Percentiles rank a stretch among this genome's conserved stretches.
phyloP scores from a whole-genome alignment of 2,797 vertebrate species.

The Apogon hyalosoma region DNA sequence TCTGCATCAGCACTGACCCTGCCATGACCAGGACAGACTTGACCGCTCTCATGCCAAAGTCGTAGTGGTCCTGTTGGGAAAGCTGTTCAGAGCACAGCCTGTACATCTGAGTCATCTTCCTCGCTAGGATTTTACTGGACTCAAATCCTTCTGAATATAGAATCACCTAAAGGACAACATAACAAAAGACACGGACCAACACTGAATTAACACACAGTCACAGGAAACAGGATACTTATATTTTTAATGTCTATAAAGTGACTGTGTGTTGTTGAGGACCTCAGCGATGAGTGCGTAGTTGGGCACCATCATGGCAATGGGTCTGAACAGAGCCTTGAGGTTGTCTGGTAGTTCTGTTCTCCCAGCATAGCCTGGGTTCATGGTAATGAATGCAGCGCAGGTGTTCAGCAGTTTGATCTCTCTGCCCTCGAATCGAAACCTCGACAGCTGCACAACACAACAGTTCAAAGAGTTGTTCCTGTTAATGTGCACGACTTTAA shows the following conservation, averaged over 20 bases:
- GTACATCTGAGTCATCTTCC: slow-evolving; percentile 94
- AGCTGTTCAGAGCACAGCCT: slow-evolving; percentile 92
- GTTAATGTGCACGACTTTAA: background rate
- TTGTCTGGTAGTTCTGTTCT: slow-evolving; percentile 91
- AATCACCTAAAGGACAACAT: slow-evolving; percentile 80
- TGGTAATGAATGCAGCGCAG: slow-evolving; percentile 92
- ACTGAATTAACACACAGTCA: too few species aligned
- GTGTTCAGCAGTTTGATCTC: slow-evolving; percentile 91
- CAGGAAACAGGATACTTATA: background rate
- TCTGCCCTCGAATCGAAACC: slow-evolving; percentile 90
- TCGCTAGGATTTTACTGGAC: slow-evolving; percentile 88
- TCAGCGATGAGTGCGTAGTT: slow-evolving; percentile 91
- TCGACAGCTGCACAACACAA: slow-evolving; percentile 78
- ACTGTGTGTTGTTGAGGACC: slow-evolving; percentile 64
- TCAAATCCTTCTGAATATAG: slow-evolving; percentile 91
- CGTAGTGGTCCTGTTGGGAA: slow-evolving; percentile 92
- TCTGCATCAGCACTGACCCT: slow-evolving; percentile 78
- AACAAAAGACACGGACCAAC: too few species aligned
- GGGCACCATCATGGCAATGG: slow-evolving; percentile 92
- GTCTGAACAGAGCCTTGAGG: slow-evolving; percentile 90
- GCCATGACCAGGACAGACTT: slow-evolving; percentile 92
- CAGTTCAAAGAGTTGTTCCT: slow-evolving; percentile 7
- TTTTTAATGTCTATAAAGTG: background rate
- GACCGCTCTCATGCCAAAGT: slow-evolving; percentile 91
- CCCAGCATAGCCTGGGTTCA: slow-evolving; percentile 92